Evolutionary conservation across 2,797 vertebrate genomes (phyloP), one percentile per base, ranked within the genome.

Genomic region (Leucoraja ocellata): DNA sequence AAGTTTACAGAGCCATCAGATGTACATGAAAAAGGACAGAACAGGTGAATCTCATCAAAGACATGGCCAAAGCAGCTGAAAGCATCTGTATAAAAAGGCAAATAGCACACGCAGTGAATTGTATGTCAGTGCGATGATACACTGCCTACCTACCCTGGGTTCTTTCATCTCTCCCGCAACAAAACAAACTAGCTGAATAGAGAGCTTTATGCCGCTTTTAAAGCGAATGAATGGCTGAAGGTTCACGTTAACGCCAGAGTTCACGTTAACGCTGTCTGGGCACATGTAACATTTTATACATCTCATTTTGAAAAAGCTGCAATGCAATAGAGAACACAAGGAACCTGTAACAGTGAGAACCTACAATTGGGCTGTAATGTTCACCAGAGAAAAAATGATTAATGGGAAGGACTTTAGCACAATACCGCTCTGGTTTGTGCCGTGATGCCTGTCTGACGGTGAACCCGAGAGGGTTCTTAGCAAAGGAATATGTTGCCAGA

Each of bases 1-100:
- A 92, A 91, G 90, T 92, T 92, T 74, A 76, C 71, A 92, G 71
- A 54, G 21, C 90, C 90, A 92, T 92, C 90, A 92, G 90, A 54
- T 36, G 90, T 39, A 73, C 25, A 46, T 73, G 71, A 92, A 74
- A 92, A 74, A 39, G 68, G 90, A 92, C 90, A 76, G 90, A 3
- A 1, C 71, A 92, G 39, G 86, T 68, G 86, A 73, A 92, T 74
- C 39, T 25, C 71, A 73, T 54, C 46, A 71, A 92, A 92, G 68
- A 92, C 63, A 86, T 28, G 23, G 13, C 1, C 13, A 68, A 91
- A 91, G 5, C 68, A 74, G 68, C 88, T 73, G 18, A 74, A 91
- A 91, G 28, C 65, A 91, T 23, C 36, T 39, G 23, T 46, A 28
- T 21, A 54, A 91, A 23, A 74, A 91, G 32, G 1, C 36, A 74